Conservation (phyloP, 2,797 vertebrate genomes). For the Botia almorhae region DNA sequence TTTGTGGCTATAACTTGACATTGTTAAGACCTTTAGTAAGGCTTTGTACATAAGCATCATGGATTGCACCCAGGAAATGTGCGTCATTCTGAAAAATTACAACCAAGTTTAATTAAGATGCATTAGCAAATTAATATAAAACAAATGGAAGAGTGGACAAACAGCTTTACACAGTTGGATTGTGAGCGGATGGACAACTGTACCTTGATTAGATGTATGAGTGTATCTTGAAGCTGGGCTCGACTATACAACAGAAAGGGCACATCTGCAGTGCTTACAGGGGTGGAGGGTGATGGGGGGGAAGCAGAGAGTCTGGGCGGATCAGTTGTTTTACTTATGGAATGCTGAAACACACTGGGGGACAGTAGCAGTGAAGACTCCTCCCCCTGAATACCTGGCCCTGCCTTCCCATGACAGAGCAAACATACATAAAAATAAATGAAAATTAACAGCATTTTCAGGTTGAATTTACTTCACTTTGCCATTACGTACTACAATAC, state of each 20-base stretch:
- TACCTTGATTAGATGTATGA: constrained; percentile 91
- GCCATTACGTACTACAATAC: no score
- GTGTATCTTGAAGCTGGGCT: constrained; percentile 89
- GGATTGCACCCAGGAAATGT: constrained; percentile 89
- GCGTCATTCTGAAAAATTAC: constrained; percentile 85
- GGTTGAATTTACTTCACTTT: no score
- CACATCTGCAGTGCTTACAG: constrained; percentile 74
- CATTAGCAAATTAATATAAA: not conserved
- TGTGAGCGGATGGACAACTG: not conserved
- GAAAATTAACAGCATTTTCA: no score
- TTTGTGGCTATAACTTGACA: constrained; percentile 81
- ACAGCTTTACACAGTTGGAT: not conserved
- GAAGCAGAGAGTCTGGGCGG: constrained; percentile 71
- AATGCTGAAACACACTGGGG: constrained; percentile 92
- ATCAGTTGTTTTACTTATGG: constrained; percentile 76
- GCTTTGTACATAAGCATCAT: constrained; percentile 91
- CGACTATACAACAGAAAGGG: constrained; percentile 81
- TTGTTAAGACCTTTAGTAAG: constrained; percentile 86
- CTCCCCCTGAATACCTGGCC: constrained; percentile 74
- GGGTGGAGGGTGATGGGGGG: constrained; percentile 78
- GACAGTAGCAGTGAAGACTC: constrained; percentile 86
- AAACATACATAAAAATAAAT: not conserved
- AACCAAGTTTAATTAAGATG: not conserved
- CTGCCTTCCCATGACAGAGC: constrained; percentile 69
- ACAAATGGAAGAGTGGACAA: not conserved